Percentiles rank a stretch among this genome's conserved stretches.
phyloP scores from a whole-genome alignment of 2,888 invertebrate species.

The Erynnis tages region DNA sequence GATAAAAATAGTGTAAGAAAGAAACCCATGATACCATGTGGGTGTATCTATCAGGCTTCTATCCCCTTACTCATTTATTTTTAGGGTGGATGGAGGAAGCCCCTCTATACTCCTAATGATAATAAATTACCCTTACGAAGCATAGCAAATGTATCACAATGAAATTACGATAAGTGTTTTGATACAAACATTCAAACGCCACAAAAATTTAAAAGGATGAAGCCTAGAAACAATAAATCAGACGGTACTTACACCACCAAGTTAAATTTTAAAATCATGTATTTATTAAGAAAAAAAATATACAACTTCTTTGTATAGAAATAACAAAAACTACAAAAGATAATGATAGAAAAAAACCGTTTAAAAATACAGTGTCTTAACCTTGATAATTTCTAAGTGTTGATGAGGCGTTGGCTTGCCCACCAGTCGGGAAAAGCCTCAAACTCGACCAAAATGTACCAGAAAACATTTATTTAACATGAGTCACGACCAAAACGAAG shows the following conservation, averaged over 20 bases:
- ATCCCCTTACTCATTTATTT: constrained; percentile 1
- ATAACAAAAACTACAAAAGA: too few relatives aligned
- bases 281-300: too few relatives aligned
- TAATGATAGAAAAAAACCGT: too few relatives aligned
- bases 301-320: too few relatives aligned
- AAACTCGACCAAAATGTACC: background rate
- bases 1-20: too few relatives aligned
- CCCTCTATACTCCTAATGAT: background rate
- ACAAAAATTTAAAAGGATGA: too few relatives aligned
- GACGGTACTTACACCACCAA: too few relatives aligned
- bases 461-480: background rate
- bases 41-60: background rate
- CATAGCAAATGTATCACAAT: background rate
- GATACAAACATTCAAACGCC: too few relatives aligned
- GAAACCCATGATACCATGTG: too few relatives aligned
- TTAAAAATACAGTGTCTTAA: too few relatives aligned
- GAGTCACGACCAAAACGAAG: constrained; percentile 5
- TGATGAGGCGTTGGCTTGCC: background rate
- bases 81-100: background rate
- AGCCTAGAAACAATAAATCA: too few relatives aligned
- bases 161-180: background rate
- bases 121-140: background rate
- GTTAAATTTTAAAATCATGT: too few relatives aligned
- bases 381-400: background rate
- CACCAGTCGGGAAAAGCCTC: background rate